Percentiles rank a stretch among this genome's conserved stretches.
Evolutionary conservation across 2,888 invertebrate species (phyloP).

Genomic region (Thelaira solivaga): DNA sequence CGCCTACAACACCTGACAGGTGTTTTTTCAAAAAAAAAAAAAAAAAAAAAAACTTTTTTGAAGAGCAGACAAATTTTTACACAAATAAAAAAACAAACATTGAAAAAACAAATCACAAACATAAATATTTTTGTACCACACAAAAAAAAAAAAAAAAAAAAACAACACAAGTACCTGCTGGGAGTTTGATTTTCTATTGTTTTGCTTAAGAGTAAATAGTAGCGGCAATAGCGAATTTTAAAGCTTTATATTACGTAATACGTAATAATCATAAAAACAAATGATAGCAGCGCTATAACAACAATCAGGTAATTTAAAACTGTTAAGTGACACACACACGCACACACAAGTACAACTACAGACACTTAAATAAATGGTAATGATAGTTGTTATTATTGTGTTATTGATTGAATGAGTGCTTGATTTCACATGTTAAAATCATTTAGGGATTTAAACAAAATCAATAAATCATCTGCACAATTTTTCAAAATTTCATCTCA

Average conservation of each 20-base stretch:
- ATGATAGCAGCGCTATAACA: not conserved
- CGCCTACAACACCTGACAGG: slow-evolving; percentile 57
- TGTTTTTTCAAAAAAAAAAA: slow-evolving; percentile 19
- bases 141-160: no score
- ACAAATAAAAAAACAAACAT: not conserved
- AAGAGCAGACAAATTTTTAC: not conserved
- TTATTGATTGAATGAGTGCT: not conserved
- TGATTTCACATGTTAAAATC: slow-evolving; percentile 14
- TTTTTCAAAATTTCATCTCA: not conserved
- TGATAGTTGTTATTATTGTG: not conserved
- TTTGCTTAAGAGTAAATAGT: no score
- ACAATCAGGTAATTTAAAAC: slow-evolving; percentile 44
- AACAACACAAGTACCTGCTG: not conserved
- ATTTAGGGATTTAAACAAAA: slow-evolving; percentile 40
- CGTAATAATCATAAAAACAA: no score
- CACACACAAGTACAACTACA: not conserved
- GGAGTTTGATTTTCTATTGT: slow-evolving; percentile 34
- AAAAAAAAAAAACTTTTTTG: not conserved
- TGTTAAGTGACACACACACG: not conserved
- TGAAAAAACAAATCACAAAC: not conserved
- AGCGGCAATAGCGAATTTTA: no score
- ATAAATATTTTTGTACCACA: no score
- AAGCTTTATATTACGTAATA: no score
- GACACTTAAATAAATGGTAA: not conserved
- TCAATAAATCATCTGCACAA: slow-evolving; percentile 50